A percentile compares a stretch with the other conserved stretches of the same genome.
Evolutionary conservation across 2,888 invertebrate species (phyloP).

Genomic region (Fragum whitleyi): DNA sequence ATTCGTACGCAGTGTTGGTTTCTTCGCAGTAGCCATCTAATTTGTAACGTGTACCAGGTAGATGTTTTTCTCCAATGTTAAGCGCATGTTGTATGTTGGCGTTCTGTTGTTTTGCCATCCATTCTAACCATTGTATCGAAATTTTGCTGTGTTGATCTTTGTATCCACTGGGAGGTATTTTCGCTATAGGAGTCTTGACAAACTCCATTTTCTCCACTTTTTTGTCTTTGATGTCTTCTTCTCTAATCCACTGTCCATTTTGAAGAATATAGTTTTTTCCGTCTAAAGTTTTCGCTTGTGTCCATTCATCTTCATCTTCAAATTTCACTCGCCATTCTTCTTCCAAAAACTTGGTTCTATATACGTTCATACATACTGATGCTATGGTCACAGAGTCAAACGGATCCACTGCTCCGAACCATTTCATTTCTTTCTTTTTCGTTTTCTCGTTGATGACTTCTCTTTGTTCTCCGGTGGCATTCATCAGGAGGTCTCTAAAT

Average conservation of each 20-base stretch:
- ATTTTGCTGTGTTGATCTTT: slow-evolving; percentile 27
- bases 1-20: slow-evolving; percentile 51
- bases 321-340: slow-evolving; percentile 49
- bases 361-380: slow-evolving; percentile 50
- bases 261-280: slow-evolving; percentile 21
- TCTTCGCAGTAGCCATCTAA: slow-evolving; percentile 37
- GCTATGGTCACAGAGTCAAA: slow-evolving; percentile 49
- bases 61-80: slow-evolving; percentile 34
- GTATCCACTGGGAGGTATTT: slow-evolving; percentile 51
- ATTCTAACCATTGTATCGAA: slow-evolving; percentile 31
- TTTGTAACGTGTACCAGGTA: slow-evolving; percentile 45
- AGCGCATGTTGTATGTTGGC: slow-evolving; percentile 34
- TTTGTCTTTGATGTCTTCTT: slow-evolving; percentile 1
- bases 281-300: slow-evolving; percentile 28
- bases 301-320: slow-evolving; percentile 30
- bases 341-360: slow-evolving; percentile 43
- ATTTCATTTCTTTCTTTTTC: slow-evolving; percentile 22
- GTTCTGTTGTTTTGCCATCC: slow-evolving; percentile 1
- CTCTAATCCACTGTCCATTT: slow-evolving; percentile 25
- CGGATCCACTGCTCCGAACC: slow-evolving; percentile 42
- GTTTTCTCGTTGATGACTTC: slow-evolving; percentile 1
- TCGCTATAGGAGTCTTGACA: slow-evolving; percentile 45
- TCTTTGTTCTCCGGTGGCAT: slow-evolving; percentile 17
- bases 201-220: slow-evolving; percentile 21
- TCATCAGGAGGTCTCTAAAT: slow-evolving; percentile 39